phyloP scores from a whole-genome alignment of 2,888 invertebrate species.

The Ephialtes manifestator region DNA sequence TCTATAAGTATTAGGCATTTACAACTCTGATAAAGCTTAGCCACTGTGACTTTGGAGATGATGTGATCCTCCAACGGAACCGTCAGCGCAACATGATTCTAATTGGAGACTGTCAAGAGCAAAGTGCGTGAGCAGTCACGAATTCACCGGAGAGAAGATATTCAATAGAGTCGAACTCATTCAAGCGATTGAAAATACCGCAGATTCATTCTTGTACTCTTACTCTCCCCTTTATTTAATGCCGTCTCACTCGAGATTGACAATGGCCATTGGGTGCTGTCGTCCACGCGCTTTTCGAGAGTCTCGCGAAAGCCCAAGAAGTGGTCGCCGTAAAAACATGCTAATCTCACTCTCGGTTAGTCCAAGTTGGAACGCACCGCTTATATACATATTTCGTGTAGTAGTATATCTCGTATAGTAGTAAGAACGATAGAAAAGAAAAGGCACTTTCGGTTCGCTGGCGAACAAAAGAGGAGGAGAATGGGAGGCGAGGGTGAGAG shows the following conservation, averaged over 20 bases:
- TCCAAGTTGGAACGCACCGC: conserved; percentile 26
- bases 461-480: conserved; percentile 43
- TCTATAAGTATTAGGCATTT: no score
- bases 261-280: conserved; percentile 35
- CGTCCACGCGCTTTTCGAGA: conserved; percentile 28
- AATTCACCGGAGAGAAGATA: conserved; percentile 11
- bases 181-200: conserved; percentile 31
- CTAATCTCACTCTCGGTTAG: conserved; percentile 43
- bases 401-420: conserved; percentile 21
- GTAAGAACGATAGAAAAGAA: conserved; percentile 48
- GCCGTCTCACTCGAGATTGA: conserved; percentile 16
- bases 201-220: conserved; percentile 51
- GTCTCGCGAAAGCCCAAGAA: conserved; percentile 36
- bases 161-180: conserved; percentile 39
- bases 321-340: conserved; percentile 57
- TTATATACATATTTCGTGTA: conserved; percentile 31
- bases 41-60: not conserved
- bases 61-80: not conserved
- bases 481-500: conserved; percentile 12
- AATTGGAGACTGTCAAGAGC: not conserved
- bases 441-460: conserved; percentile 32
- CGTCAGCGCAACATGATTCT: not conserved
- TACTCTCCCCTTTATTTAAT: not conserved
- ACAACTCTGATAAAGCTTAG: not conserved
- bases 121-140: not conserved